Percentiles rank a stretch among this genome's conserved stretches.
Conservation (phyloP, 2,113 vertebrate genomes). For the Chaenocephalus aceratus region DNA sequence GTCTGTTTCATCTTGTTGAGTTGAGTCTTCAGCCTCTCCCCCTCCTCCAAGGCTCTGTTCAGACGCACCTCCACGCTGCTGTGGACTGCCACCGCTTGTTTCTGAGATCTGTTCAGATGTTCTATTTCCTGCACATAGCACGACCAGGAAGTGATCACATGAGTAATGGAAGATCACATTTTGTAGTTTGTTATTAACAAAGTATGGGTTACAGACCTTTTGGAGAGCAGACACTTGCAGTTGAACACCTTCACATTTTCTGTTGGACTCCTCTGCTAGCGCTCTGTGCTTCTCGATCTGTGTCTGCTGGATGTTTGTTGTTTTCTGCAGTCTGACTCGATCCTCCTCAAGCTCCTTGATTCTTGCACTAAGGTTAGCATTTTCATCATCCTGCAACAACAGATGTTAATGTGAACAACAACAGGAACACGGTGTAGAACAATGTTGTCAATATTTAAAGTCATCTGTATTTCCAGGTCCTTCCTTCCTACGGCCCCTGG, state of each 20-base stretch:
- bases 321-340: conserved; percentile 84
- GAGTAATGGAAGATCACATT: neutral
- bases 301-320: conserved; percentile 83
- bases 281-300: conserved; percentile 91
- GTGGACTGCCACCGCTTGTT: conserved; percentile 86
- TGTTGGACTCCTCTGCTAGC: conserved; percentile 87
- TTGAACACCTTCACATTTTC: conserved; percentile 86
- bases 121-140: conserved; percentile 87
- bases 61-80: conserved; percentile 89
- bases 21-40: conserved; percentile 87
- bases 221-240: conserved; percentile 85
- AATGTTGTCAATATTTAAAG: neutral
- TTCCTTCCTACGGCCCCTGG: too few relatives aligned
- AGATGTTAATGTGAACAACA: neutral
- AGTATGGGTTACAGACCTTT: conserved; percentile 78
- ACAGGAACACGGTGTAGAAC: too few relatives aligned
- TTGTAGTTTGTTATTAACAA: neutral
- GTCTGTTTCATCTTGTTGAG: conserved; percentile 89
- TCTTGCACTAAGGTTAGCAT: conserved; percentile 81
- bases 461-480: neutral
- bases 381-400: conserved; percentile 89
- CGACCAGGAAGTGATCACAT: conserved; percentile 3
- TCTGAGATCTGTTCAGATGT: conserved; percentile 85
- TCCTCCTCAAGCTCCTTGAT: conserved; percentile 89
- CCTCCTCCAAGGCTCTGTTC: conserved; percentile 93